Conservation (phyloP, 2,797 vertebrate genomes). For the Pithecia hirsuta region DNA sequence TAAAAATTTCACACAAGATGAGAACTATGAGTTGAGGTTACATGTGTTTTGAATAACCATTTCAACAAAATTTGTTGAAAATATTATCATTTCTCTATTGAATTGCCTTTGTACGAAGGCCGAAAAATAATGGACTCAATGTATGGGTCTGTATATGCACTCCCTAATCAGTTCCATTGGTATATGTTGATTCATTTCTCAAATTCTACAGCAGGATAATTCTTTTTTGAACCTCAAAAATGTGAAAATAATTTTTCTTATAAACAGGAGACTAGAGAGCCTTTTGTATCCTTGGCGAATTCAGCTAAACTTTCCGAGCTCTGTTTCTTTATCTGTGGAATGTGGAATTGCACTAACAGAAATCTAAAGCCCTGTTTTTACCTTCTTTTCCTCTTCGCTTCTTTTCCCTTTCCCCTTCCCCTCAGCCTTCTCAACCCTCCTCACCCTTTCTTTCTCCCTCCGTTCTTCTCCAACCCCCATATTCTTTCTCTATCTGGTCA, state of each 20-base stretch:
- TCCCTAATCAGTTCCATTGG: background rate
- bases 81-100: background rate
- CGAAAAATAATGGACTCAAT: background rate
- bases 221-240: background rate
- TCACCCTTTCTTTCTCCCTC: rapidly evolving
- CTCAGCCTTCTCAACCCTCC: too few species aligned
- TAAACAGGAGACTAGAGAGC: background rate
- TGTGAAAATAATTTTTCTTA: conserved; percentile 2
- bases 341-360: background rate
- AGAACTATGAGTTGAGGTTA: background rate
- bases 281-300: background rate
- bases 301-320: background rate
- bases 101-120: background rate
- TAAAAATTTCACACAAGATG: background rate
- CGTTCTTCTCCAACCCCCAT: background rate
- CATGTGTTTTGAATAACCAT: background rate
- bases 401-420: too few species aligned
- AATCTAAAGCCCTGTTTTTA: background rate
- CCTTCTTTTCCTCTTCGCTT: background rate
- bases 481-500: conserved; percentile 39
- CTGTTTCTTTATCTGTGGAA: background rate
- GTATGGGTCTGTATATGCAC: background rate
- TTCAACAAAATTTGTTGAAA: background rate
- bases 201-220: background rate
- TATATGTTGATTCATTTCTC: background rate